phyloP scores from a whole-genome alignment of 2,797 vertebrate species.

The Vespertilio murinus region DNA sequence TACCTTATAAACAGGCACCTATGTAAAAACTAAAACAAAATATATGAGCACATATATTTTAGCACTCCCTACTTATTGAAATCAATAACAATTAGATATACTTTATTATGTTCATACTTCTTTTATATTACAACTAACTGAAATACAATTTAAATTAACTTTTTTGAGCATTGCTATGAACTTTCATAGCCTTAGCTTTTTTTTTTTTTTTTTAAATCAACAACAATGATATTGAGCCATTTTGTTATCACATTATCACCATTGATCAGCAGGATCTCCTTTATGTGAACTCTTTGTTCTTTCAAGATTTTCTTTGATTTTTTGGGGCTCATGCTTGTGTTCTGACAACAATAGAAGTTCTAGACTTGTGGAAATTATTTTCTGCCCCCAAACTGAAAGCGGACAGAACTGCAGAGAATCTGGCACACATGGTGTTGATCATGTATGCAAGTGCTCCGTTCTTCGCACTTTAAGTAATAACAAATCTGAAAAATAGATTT shows the following conservation, averaged over 20 bases:
- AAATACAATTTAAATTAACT: neutral
- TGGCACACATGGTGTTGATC: neutral
- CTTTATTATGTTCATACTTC: neutral
- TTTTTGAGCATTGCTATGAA: neutral
- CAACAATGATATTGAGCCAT: neutral
- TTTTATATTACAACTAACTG: neutral
- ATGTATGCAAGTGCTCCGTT: neutral
- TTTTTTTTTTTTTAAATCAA: constrained; percentile 36
- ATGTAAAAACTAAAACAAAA: neutral
- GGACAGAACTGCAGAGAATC: neutral
- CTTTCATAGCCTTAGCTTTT: neutral
- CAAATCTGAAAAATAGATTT: constrained; percentile 26
- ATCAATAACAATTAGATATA: neutral
- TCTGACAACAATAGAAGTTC: neutral
- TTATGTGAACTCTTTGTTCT: neutral
- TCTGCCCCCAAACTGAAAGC: neutral
- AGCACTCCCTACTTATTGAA: neutral
- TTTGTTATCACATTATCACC: neutral
- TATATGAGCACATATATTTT: neutral
- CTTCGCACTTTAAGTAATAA: neutral
- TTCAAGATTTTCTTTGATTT: neutral
- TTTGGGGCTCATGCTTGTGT: neutral
- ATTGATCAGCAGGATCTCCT: neutral
- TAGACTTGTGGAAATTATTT: neutral
- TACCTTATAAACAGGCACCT: neutral